Evolutionary conservation across 2,113 vertebrate genomes (phyloP).

Genomic region (Tyto alba): DNA sequence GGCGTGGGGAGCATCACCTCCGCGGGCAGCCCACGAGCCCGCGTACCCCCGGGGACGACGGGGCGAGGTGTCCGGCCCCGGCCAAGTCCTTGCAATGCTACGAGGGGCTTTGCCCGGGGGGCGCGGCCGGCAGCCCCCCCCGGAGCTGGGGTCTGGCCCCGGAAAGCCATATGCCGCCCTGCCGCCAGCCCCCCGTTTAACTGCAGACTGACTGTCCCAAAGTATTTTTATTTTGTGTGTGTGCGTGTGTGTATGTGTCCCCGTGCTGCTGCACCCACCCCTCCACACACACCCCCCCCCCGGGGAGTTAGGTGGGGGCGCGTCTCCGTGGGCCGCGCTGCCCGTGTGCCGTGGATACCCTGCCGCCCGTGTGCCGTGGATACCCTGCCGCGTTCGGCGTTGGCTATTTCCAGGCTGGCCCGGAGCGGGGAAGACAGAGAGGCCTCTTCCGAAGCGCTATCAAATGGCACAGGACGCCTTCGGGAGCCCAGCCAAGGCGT

Average conservation of each 20-base stretch:
- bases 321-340: background rate
- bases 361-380: background rate
- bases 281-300: too few species aligned
- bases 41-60: too few species aligned
- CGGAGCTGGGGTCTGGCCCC: background rate
- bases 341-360: background rate
- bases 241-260: too few species aligned
- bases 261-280: background rate
- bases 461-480: constrained; percentile 19
- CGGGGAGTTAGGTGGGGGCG: background rate
- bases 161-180: background rate
- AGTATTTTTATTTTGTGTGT: background rate
- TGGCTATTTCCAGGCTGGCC: background rate
- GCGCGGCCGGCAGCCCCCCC: background rate
- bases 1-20: background rate
- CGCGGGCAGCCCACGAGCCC: too few species aligned
- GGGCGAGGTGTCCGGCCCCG: background rate
- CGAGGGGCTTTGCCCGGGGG: background rate
- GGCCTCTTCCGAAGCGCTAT: background rate
- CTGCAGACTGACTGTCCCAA: background rate
- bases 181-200: background rate
- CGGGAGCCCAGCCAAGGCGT: constrained; percentile 44
- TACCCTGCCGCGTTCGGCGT: background rate
- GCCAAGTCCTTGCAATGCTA: background rate
- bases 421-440: background rate